Evolutionary conservation across 2,113 vertebrate species (phyloP).

Genomic region (Corythoichthys haematopterus): DNA sequence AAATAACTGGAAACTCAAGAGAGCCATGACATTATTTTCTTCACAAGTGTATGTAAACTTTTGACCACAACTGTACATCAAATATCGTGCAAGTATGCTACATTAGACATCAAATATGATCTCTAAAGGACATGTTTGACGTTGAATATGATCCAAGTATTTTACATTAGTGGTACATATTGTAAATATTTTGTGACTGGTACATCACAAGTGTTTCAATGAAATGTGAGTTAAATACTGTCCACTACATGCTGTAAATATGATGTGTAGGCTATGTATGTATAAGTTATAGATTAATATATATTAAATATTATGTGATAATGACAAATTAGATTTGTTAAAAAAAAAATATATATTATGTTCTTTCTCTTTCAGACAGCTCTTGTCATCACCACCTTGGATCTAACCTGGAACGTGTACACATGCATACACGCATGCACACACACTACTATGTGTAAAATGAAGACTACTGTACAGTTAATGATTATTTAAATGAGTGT

Average conservation of each 20-base stretch:
- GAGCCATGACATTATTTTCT: too few relatives aligned
- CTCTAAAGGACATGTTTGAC: not conserved
- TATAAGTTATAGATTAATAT: not conserved
- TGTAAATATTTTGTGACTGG: not conserved
- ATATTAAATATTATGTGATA: not conserved
- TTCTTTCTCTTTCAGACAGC: conserved; percentile 1
- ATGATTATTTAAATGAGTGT: not conserved
- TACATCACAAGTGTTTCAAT: not conserved
- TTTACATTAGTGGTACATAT: not conserved
- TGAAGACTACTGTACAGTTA: conserved; percentile 10
- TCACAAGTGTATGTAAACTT: too few relatives aligned
- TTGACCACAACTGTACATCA: not conserved
- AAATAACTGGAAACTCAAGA: too few relatives aligned
- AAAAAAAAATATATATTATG: not conserved
- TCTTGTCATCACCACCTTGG: not conserved
- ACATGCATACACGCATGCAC: not conserved
- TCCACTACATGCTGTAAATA: not conserved
- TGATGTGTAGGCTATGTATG: too few relatives aligned
- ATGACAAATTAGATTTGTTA: not conserved
- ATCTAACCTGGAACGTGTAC: conserved; percentile 3
- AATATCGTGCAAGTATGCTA: not conserved
- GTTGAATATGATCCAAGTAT: not conserved
- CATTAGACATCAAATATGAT: not conserved
- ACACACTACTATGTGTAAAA: not conserved
- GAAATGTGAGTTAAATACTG: not conserved